A percentile compares a stretch with the other conserved stretches of the same genome.
Evolutionary conservation across 2,888 invertebrate genomes (phyloP).

Genomic region (Xestoiulus laeticollis): DNA sequence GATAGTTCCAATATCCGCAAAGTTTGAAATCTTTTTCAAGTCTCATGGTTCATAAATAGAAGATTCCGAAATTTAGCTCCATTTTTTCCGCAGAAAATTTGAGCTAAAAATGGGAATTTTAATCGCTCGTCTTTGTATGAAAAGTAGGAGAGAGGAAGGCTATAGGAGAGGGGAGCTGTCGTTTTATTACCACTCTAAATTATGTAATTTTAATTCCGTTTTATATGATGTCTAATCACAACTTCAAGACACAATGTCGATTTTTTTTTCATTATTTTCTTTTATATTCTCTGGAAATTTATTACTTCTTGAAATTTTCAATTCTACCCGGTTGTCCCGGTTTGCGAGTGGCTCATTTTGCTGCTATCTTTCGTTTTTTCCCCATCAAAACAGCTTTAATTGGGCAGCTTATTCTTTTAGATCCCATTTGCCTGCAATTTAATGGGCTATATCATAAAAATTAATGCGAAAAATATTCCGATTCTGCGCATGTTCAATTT

Average conservation of each 20-base stretch:
- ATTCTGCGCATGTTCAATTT: constrained; percentile 50
- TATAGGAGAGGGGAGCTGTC: constrained; percentile 14
- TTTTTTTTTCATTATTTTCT: constrained; percentile 53
- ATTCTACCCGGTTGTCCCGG: constrained; percentile 50
- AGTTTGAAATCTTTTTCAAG: background rate
- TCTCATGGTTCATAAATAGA: background rate
- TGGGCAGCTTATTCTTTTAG: constrained; percentile 54
- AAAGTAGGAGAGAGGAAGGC: background rate
- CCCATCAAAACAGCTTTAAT: constrained; percentile 54
- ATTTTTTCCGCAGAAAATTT: background rate
- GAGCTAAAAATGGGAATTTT: constrained; percentile 15
- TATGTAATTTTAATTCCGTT: constrained; percentile 49
- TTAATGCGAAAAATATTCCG: constrained; percentile 53
- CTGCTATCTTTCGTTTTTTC: constrained; percentile 53
- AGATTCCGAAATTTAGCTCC: background rate
- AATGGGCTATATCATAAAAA: constrained; percentile 51
- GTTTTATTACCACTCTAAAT: constrained; percentile 50
- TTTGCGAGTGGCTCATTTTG: constrained; percentile 50
- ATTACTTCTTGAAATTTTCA: constrained; percentile 53
- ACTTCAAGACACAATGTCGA: constrained; percentile 47
- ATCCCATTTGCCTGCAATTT: constrained; percentile 54
- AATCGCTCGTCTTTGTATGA: background rate
- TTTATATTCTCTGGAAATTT: constrained; percentile 51
- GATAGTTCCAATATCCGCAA: no score
- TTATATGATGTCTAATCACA: constrained; percentile 49